These are phyloP conservation scores for Cyphomyrmex costatus DNA, from an alignment of 1,140 invertebrate genomes.

Conservation along the genomic window DNA sequence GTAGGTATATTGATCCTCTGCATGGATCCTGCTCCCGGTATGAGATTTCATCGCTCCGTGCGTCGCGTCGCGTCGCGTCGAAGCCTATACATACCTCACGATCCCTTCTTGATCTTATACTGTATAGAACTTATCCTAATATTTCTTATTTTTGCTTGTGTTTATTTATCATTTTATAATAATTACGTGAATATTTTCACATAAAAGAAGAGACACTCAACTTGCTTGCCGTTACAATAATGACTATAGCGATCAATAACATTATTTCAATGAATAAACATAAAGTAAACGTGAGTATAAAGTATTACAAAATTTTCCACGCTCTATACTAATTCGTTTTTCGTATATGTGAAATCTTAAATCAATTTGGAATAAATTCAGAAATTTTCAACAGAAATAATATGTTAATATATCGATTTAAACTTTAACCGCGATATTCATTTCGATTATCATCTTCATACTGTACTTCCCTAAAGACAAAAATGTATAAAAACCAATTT, in stretches of 20 bases:
- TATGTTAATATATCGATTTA: neutral
- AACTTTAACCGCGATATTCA: neutral
- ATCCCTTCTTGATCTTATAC: too few relatives aligned
- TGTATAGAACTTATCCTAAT: too few relatives aligned
- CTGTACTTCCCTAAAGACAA: neutral
- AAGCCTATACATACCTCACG: too few relatives aligned
- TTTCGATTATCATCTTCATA: neutral
- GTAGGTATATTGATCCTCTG: slow-evolving; percentile 5
- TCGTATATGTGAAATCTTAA: neutral
- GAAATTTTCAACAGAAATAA: neutral
- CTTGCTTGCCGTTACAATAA: neutral
- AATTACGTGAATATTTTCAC: neutral
- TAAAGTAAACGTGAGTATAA: neutral
- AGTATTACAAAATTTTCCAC: neutral
- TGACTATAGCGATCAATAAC: neutral
- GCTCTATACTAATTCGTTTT: neutral
- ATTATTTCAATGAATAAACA: neutral
- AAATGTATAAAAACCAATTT: neutral
- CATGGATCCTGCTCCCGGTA: too few relatives aligned
- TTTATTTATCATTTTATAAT: neutral
- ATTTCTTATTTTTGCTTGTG: neutral
- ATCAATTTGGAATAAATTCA: neutral
- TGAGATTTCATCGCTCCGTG: too few relatives aligned
- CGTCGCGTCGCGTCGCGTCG: too few relatives aligned
- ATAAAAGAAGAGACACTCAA: neutral